Evolutionary conservation across 2,113 vertebrate genomes (phyloP), one percentile per base, ranked within the genome.

Genomic region (Columba livia): DNA sequence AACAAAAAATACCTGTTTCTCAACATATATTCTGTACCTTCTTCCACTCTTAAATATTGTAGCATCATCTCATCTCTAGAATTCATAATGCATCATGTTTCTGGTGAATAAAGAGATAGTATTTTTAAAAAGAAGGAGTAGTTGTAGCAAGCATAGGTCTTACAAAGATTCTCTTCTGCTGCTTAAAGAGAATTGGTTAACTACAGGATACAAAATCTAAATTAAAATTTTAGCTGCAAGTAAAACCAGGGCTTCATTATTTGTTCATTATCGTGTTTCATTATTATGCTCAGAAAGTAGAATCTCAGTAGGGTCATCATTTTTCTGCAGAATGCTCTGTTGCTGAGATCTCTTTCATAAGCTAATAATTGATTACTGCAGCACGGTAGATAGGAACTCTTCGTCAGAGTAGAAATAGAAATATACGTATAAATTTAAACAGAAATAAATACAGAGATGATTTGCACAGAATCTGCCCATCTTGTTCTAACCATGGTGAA

Each of bases 151-250:
- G 15, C 31, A 48, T 40, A 32, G 51, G 23, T 79, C 62, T 88
- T 57, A 29, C 1, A 53, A 31, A 62, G 21, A 18, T 70, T 28
- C n/a, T 64, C 25, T 40, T 56, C 28, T 70, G 11, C 74, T 75
- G 28, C 25, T 72, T 60, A 44, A 50, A 65, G 44, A 57, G 36
- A 89, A 65, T 44, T 65, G 36, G 25, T 79, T 88, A 89, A 42
- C 34, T 69, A 14, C 23, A 24, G 0, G 2, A 77, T 88, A 61
- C 24, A 88, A 92, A 82, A 88, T 32, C 40, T 73, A 62, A 85
- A 89, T 93, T 85, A 73, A 67, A 94, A 69, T 79, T 82, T 73
- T 66, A 80, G 29, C 72, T 91, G 60, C 79, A 83, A 80, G 51
- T 94, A 51, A 91, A 85, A 85, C 48, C 48, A 56, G 85, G 16